Conservation (phyloP, 2,888 invertebrate species). For the Linnaemya vulpina region DNA sequence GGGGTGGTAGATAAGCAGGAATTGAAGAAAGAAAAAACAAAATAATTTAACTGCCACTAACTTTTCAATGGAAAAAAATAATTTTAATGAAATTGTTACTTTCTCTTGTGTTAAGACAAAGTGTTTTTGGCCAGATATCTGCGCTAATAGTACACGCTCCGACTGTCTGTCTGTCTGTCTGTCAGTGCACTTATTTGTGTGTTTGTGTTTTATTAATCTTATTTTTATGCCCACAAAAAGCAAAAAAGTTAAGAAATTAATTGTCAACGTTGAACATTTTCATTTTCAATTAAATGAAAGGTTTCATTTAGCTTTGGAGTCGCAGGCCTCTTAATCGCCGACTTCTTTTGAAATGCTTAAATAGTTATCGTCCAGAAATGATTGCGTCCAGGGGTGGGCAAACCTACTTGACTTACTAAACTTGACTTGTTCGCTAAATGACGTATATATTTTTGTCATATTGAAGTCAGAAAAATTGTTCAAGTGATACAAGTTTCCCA, state of each 20-base stretch:
- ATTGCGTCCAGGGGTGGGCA: neutral
- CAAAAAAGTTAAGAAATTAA: slow-evolving; percentile 52
- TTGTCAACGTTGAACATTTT: slow-evolving; percentile 65
- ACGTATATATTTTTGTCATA: too few species aligned
- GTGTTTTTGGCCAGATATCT: slow-evolving; percentile 19
- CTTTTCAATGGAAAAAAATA: slow-evolving; percentile 13
- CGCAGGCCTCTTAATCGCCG: slow-evolving; percentile 37
- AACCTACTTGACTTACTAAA: neutral
- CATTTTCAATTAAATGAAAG: slow-evolving; percentile 66
- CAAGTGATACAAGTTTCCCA: too few species aligned
- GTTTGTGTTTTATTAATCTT: neutral
- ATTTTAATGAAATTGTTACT: slow-evolving; percentile 68
- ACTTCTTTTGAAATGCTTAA: slow-evolving; percentile 5
- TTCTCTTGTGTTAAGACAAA: slow-evolving; percentile 55
- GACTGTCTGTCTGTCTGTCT: slow-evolving; percentile 31
- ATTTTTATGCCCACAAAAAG: slow-evolving; percentile 3
- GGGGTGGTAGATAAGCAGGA: slow-evolving; percentile 11
- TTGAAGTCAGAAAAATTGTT: too few species aligned
- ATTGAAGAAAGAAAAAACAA: slow-evolving; percentile 21
- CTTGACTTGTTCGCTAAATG: too few species aligned
- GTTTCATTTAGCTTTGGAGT: slow-evolving; percentile 46
- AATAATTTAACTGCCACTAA: slow-evolving; percentile 38
- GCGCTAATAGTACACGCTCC: slow-evolving; percentile 19
- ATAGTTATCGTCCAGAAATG: neutral
- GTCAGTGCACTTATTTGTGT: neutral